A percentile compares a stretch with the other conserved stretches of the same genome.
Conservation (phyloP, 2,797 vertebrate species). For the Fistularia commersonii region DNA sequence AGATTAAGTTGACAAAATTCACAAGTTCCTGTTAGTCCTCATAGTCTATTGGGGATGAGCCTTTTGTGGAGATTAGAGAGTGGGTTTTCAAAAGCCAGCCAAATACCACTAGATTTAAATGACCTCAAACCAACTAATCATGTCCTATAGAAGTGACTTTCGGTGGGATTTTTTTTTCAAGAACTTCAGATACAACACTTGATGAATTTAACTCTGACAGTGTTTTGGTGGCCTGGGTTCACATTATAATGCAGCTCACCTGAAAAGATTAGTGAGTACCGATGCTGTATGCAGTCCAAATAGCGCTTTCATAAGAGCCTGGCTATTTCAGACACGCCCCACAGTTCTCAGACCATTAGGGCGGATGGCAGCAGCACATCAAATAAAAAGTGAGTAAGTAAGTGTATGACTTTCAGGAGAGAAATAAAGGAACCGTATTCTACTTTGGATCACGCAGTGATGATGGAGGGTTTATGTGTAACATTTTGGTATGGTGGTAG, state of each 20-base stretch:
- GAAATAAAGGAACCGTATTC: slow-evolving; percentile 44
- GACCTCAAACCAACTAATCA: slow-evolving; percentile 67
- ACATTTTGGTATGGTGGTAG: too few relatives aligned
- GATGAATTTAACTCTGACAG: slow-evolving; percentile 42
- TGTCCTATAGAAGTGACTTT: slow-evolving; percentile 61
- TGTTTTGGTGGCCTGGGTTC: slow-evolving; percentile 40
- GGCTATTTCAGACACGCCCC: slow-evolving; percentile 62
- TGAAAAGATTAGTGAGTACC: slow-evolving; percentile 45
- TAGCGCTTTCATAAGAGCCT: slow-evolving; percentile 49
- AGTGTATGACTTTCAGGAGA: slow-evolving; percentile 49
- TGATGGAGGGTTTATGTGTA: too few relatives aligned
- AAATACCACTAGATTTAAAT: slow-evolving; percentile 65
- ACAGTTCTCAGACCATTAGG: slow-evolving; percentile 57
- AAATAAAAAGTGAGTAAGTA: slow-evolving; percentile 51
- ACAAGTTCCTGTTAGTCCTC: slow-evolving; percentile 55
- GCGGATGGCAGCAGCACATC: slow-evolving; percentile 59
- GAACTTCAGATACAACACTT: slow-evolving; percentile 64
- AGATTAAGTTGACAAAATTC: slow-evolving; percentile 44
- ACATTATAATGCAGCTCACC: slow-evolving; percentile 42
- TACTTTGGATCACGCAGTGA: too few relatives aligned
- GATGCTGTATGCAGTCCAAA: slow-evolving; percentile 47
- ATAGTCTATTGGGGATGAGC: slow-evolving; percentile 64
- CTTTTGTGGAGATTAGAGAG: slow-evolving; percentile 62
- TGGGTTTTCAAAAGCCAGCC: slow-evolving; percentile 58
- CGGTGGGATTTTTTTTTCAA: slow-evolving; percentile 68